Evolutionary conservation across 2,888 invertebrate genomes (phyloP), one percentile per base, ranked within the genome.

Genomic region (Rotaria magnacalcarata): DNA sequence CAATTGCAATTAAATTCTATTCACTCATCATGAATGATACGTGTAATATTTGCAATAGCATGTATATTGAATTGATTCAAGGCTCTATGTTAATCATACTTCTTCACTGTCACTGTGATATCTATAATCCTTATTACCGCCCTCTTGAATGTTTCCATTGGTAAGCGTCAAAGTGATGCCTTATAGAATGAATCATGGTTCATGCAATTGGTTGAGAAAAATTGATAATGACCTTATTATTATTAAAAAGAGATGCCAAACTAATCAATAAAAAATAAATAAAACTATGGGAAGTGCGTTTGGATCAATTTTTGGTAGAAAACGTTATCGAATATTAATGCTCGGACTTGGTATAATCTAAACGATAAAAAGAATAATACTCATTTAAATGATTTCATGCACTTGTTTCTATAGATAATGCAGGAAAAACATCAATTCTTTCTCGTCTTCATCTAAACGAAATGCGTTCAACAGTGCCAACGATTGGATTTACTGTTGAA

Each of bases 401-500:
- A 16, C 16, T 52, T 52, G 52, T 52, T 67, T 34, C 4, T 50
- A 88, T 91, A 50, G 91, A 91, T 89, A 91, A 91, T 67, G 91
- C 91, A 80, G 91, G 91, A 85, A 91, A 91, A 89, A 91, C 91
- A 41, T 91, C 96, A 92, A 95, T 96, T 93, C 93, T 98, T 92
- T 99, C 98, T 93, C 97, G 97, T 94, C 93, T 99, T 92, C 99
- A 98, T 94, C 93, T 99, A 92, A 97, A 97, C 90, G 97, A 99
- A 93, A 96, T 96, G 89, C 97, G 99, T 90, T 98, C 97, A 91
- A 98, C 98, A 91, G 98, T 99, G 93, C 99, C 99, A 88, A 99
- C 99, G 87, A 98, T 99, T 90, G 99, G 99, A 90, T 99, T 99
- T 93, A 99, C 99, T 92, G 99, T 99, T 89, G 99, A 99, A 93